A percentile compares a stretch with the other conserved stretches of the same genome.
Evolutionary conservation across 2,113 vertebrate genomes (phyloP).

Genomic region (Illadopsis cleaveri): DNA sequence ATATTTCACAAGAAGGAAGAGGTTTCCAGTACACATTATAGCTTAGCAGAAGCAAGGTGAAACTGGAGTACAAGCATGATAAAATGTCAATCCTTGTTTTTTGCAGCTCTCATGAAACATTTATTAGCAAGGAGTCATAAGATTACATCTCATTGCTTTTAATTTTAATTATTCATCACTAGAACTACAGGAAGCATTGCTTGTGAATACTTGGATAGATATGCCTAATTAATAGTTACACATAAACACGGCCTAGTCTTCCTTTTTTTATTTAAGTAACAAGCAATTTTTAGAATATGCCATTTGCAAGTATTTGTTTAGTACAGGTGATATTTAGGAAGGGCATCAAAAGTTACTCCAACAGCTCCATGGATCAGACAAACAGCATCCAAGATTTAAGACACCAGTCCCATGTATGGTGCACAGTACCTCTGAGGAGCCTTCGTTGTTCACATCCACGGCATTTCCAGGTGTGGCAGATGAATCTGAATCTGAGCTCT

Average conservation of each 20-base stretch:
- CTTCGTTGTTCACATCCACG: constrained; percentile 87
- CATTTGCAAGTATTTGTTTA: neutral
- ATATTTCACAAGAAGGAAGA: neutral
- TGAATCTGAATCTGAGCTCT: constrained; percentile 91
- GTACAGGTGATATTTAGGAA: neutral
- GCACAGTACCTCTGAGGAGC: constrained; percentile 90
- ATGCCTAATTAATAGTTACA: neutral
- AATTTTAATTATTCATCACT: neutral
- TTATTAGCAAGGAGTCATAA: neutral
- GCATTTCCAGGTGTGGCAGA: constrained; percentile 79
- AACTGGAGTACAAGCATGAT: neutral
- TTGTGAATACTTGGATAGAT: neutral
- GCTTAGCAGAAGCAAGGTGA: neutral
- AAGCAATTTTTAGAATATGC: neutral
- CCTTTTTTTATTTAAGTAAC: neutral
- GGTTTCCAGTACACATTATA: neutral
- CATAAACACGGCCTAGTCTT: neutral
- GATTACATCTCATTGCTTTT: neutral
- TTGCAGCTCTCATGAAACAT: neutral
- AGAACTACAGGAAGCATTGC: neutral
- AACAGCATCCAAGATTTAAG: neutral
- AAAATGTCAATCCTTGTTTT: neutral
- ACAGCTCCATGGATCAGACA: neutral
- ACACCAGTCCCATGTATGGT: accelerated
- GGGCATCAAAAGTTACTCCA: neutral